phyloP scores from a whole-genome alignment of 1,140 invertebrate species.

The Trialeurodes vaporariorum region DNA sequence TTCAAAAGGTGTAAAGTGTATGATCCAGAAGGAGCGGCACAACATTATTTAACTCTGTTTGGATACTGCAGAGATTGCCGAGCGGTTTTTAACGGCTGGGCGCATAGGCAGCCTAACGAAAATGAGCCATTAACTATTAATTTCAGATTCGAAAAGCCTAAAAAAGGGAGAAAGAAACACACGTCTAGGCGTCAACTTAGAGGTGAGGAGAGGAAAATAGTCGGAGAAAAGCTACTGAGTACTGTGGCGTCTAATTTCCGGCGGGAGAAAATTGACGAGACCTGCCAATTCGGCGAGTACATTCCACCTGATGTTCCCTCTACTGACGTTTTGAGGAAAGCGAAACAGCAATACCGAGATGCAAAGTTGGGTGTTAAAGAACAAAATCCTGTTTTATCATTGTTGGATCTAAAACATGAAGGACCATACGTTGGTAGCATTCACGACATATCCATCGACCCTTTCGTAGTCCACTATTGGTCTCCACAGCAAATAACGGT shows the following conservation, averaged over 20 bases:
- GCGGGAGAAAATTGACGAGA: not conserved
- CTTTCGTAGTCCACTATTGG: conserved; percentile 6
- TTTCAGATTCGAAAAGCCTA: not conserved
- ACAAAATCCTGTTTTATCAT: conserved; percentile 1
- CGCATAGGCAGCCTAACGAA: not conserved
- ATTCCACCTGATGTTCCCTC: not conserved
- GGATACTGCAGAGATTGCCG: not conserved
- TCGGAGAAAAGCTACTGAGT: not conserved
- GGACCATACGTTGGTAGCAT: conserved; percentile 2
- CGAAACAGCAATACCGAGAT: not conserved
- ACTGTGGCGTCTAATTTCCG: not conserved
- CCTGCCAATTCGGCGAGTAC: not conserved
- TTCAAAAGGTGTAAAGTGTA: not conserved
- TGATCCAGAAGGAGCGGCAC: not conserved
- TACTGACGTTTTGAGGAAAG: not conserved
- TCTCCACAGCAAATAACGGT: not conserved
- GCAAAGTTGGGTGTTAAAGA: not conserved
- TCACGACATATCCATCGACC: conserved; percentile 9
- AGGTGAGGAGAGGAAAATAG: not conserved
- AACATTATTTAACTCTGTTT: not conserved
- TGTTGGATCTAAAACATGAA: conserved; percentile 2
- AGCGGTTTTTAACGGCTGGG: not conserved
- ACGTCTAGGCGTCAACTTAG: not conserved
- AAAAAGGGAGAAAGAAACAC: not conserved
- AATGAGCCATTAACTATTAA: not conserved